phyloP scores from a whole-genome alignment of 2,888 invertebrate species.

The Automeris io region DNA sequence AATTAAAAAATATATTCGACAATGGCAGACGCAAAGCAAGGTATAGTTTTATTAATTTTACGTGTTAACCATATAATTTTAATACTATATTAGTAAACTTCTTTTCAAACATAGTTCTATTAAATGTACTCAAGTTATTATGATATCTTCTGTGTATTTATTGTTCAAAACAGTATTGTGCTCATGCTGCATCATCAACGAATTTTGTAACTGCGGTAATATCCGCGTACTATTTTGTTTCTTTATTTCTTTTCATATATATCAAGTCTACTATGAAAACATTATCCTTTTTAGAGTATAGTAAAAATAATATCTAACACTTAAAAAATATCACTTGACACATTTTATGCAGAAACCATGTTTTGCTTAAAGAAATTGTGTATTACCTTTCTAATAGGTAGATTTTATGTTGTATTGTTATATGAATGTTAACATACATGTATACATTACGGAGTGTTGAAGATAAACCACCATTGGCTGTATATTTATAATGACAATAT shows the following conservation, averaged over 20 bases:
- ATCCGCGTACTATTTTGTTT: too few relatives aligned
- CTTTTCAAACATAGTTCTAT: neutral
- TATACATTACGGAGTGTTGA: too few relatives aligned
- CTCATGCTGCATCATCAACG: conserved; percentile 48
- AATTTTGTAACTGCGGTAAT: too few relatives aligned
- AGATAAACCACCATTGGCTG: too few relatives aligned
- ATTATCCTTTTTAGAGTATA: neutral
- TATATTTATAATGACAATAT: too few relatives aligned
- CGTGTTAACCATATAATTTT: conserved; percentile 4
- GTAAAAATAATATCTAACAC: neutral
- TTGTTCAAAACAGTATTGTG: conserved; percentile 5
- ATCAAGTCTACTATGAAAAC: neutral
- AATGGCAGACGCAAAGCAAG: conserved; percentile 76
- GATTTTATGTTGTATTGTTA: too few relatives aligned
- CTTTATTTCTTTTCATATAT: conserved; percentile 20
- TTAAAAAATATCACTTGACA: too few relatives aligned
- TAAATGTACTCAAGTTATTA: neutral
- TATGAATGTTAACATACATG: too few relatives aligned
- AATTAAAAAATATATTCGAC: conserved; percentile 38
- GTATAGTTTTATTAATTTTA: conserved; percentile 38
- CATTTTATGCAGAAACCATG: too few relatives aligned
- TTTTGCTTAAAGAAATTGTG: too few relatives aligned
- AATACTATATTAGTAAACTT: neutral
- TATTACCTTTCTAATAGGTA: too few relatives aligned
- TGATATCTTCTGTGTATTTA: neutral